Evolutionary conservation across 1,140 invertebrate species (phyloP), one percentile per base, ranked within the genome.

Genomic region (Lethrus apterus): DNA sequence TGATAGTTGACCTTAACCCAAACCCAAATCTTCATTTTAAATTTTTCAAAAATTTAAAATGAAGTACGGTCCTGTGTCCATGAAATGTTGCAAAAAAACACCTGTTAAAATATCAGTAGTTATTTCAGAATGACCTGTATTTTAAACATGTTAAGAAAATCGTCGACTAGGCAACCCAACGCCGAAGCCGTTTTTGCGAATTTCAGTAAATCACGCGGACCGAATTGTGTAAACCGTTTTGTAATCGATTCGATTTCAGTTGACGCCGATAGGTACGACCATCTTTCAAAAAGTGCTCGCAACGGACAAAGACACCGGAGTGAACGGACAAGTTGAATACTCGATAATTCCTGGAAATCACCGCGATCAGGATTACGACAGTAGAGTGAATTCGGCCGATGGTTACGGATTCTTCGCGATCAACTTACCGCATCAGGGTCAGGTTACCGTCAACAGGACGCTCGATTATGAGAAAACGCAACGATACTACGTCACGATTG

Each of bases 381-480:
- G 80, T 26, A 59, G 79, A 42, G 69, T 81, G 30, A 76, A 73
- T 18, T 79, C 73, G n/a, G 81, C 78, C 4, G 88, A 93, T 67
- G 89, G 88, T 11, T 86, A 80, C 63, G 80, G 81, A 13, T 83
- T 77, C 58, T 92, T 93, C 66, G 76, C 81, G 45, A 91, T 92
- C 67, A 85, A 87, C 42, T 75, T 89, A 56, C 89, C 89, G 4
- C 89, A 93, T 68, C 88, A 91, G 67, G 89, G 89, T 49, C 83
- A 89, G 59, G 81, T 94, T 46, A 90, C 86, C 7, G 81, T 94
- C n/a, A 88, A 87, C 59, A 81, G 84, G 54, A 88, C 80, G 18
- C 72, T 94, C 56, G 89, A 94, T 70, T 94, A 84, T 65, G 90
- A 94, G 64, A 83, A 79, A 60, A 87, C 83, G n/a, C 82, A 90